phyloP scores from a whole-genome alignment of 2,797 vertebrate genomes.

The Hippopotamyrus pictus region DNA sequence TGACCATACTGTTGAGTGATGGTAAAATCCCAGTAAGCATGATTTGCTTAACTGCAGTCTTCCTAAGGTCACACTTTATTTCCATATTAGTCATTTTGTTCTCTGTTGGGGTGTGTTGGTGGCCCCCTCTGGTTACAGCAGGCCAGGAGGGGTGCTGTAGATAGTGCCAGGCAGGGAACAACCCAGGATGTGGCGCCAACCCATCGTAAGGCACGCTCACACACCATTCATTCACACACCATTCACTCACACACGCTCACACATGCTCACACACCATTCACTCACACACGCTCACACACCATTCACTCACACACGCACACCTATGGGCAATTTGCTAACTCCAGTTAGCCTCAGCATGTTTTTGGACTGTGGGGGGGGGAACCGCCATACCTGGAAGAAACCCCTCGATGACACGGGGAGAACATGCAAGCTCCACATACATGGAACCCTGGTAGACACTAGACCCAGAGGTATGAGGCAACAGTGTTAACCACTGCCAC shows the following conservation, averaged over 20 bases:
- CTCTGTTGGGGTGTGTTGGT: not conserved
- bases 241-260: not conserved
- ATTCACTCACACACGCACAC: not conserved
- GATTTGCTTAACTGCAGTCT: not conserved
- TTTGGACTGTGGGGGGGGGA: not conserved
- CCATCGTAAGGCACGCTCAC: not conserved
- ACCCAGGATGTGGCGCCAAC: not conserved
- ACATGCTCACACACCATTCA: not conserved
- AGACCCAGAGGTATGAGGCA: not conserved
- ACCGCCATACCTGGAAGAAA: not conserved
- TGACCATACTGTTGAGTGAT: not conserved
- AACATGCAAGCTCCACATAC: not conserved
- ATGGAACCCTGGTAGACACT: not conserved
- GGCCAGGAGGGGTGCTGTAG: not conserved
- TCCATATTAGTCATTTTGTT: not conserved
- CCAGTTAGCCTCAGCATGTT: not conserved
- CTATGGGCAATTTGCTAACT: not conserved
- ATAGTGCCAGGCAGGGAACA: not conserved
- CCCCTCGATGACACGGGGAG: not conserved
- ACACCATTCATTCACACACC: not conserved
- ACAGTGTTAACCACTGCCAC: not conserved
- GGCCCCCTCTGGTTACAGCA: not conserved
- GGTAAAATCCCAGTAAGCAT: not conserved
- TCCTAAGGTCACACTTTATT: not conserved
- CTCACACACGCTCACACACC: not conserved